Conservation (phyloP, 2,797 vertebrate genomes). For the Megalops cyprinoides region DNA sequence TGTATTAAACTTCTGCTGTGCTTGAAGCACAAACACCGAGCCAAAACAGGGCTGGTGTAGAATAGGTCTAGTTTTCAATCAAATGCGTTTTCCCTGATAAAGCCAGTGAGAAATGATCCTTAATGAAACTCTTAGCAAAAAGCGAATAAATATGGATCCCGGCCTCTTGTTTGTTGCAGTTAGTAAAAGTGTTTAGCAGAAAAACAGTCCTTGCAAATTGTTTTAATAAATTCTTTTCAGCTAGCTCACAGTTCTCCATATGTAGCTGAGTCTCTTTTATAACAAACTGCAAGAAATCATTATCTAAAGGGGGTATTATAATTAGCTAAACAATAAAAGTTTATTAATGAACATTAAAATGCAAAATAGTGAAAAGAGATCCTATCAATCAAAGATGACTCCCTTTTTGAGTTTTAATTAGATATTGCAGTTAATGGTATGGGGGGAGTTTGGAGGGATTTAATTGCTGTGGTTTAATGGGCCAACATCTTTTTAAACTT, state of each 20-base stretch:
- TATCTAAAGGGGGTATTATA: conserved; percentile 90
- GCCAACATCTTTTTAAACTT: conserved; percentile 81
- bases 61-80: not conserved
- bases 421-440: conserved; percentile 95
- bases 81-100: not conserved
- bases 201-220: conserved; percentile 23
- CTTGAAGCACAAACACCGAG: not conserved
- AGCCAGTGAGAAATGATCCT: not conserved
- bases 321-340: conserved; percentile 99
- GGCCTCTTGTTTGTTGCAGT: conserved; percentile 34
- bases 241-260: conserved; percentile 52
- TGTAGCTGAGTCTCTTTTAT: conserved; percentile 65
- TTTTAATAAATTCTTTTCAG: conserved; percentile 19
- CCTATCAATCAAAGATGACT: conserved; percentile 94
- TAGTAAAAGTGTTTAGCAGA: conserved; percentile 29
- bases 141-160: conserved; percentile 19
- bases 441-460: conserved; percentile 90
- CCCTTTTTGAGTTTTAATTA: conserved; percentile 98
- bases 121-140: conserved; percentile 19
- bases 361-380: conserved; percentile 91
- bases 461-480: conserved; percentile 96
- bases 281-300: conserved; percentile 73
- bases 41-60: not conserved
- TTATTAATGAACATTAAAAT: conserved; percentile 99
- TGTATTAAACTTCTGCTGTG: too few species aligned